Evolutionary conservation across 2,113 vertebrate genomes (phyloP).

Genomic region (Condylura cristata): DNA sequence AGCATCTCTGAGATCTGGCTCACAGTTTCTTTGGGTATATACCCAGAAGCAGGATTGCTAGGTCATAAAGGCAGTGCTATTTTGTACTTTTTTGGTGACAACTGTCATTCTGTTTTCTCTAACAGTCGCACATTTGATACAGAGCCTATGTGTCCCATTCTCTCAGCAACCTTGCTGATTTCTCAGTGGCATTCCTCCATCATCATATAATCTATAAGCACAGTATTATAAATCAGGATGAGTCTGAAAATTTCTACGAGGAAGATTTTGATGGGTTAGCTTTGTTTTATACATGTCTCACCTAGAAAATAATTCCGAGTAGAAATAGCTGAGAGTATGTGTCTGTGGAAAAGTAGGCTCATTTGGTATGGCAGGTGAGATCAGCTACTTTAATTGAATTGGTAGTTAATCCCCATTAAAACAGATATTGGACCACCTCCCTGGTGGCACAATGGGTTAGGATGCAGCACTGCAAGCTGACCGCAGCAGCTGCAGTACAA

Average conservation of each 20-base stretch:
- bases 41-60: neutral
- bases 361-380: conserved; percentile 24
- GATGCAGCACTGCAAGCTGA: too few species aligned
- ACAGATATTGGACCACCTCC: too few species aligned
- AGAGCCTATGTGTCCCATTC: neutral
- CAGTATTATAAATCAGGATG: neutral
- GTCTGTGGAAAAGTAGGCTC: neutral
- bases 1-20: neutral
- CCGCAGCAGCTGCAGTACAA: too few species aligned
- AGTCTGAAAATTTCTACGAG: neutral
- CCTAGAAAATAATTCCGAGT: conserved; percentile 31
- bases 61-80: neutral
- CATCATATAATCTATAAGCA: neutral
- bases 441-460: too few species aligned
- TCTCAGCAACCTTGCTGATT: neutral
- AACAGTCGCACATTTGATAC: neutral
- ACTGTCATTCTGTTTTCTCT: neutral
- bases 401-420: neutral
- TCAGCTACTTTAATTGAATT: neutral
- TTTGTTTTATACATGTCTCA: neutral
- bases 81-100: neutral
- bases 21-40: neutral
- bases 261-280: neutral
- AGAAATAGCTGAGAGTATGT: neutral
- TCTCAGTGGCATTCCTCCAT: neutral